Evolutionary conservation across 1,140 invertebrate genomes (phyloP), one percentile per base, ranked within the genome.

Genomic region (Melitaea cinxia): DNA sequence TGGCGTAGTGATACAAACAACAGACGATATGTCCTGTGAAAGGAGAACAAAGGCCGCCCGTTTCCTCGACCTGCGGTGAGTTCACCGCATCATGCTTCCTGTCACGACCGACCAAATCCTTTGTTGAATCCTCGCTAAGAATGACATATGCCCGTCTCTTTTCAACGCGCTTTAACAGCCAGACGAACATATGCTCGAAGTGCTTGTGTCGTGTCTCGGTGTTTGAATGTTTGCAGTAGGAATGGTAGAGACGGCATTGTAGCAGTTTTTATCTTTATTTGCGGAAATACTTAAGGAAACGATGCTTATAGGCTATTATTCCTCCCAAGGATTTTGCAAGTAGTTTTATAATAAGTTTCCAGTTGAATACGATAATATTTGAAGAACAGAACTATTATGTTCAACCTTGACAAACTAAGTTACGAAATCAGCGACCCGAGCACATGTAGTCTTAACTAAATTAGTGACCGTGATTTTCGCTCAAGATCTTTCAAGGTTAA

Each of bases 51-150:
- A 83, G 73, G 77, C 82, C 73, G 85, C 80, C 73, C 88, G 88
- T 69, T 88, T 84, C 80, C 86, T 89, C 79, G 88, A 89, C 73
- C 83, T 90, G 78, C 88, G 88, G 88, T 90, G 85, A 90, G 88
- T 90, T 79, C 74, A 74, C 72, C 72, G 73, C 76, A 72, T 76
- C 72, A 78, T 62, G 83, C 73, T 83, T 82, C 80, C 82, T 83
- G 76, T 77, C 77, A 74, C 70, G 62, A 74, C 62, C 70, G 62
- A 73, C 61, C 72, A 74, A n/a, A 80, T 88, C 83, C 86, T 89
- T 88, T 90, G 83, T 88, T 84, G 80, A 80, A 81, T 83, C 82
- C 83, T 82, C 73, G 74, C 71, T 69, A 37, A 66, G 70, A 77
- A 70, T 83, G 80, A 85, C 77, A 75, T 88, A 75, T 70, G 74